phyloP scores from a whole-genome alignment of 2,888 invertebrate genomes.

The Pyrgus malvae region DNA sequence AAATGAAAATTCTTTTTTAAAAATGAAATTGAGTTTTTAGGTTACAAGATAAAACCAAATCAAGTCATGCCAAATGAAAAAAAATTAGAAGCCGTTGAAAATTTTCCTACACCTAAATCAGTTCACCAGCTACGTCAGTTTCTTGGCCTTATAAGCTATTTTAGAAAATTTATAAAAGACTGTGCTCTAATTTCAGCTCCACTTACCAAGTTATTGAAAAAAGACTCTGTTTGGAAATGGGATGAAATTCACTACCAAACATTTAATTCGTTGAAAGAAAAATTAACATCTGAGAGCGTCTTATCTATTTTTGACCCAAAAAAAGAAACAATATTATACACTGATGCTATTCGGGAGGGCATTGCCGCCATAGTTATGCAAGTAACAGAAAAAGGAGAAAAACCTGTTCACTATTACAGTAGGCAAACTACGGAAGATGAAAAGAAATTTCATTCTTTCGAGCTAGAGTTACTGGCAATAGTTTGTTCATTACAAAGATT shows the following conservation, averaged over 20 bases:
- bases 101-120: conserved; percentile 34
- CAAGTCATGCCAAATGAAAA: conserved; percentile 31
- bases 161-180: conserved; percentile 42
- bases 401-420: not conserved
- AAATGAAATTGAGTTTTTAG: conserved; percentile 36
- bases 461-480: not conserved
- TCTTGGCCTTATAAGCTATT: conserved; percentile 39
- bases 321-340: not conserved
- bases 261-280: not conserved
- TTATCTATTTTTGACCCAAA: not conserved
- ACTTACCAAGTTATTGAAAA: conserved; percentile 28
- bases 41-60: conserved; percentile 31
- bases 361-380: conserved; percentile 6
- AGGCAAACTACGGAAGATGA: not conserved
- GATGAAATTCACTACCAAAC: not conserved
- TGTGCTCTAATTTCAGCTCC: conserved; percentile 40
- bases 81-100: conserved; percentile 34
- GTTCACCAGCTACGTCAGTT: conserved; percentile 38
- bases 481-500: not conserved
- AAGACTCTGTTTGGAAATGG: not conserved
- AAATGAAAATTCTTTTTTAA: conserved; percentile 38
- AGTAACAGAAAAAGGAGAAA: not conserved
- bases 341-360: not conserved
- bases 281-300: not conserved
- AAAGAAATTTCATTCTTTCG: not conserved